These are phyloP conservation scores for Neodontobutis hainanensis DNA, from an alignment of 2,113 vertebrate species.

Conservation along the genomic window DNA sequence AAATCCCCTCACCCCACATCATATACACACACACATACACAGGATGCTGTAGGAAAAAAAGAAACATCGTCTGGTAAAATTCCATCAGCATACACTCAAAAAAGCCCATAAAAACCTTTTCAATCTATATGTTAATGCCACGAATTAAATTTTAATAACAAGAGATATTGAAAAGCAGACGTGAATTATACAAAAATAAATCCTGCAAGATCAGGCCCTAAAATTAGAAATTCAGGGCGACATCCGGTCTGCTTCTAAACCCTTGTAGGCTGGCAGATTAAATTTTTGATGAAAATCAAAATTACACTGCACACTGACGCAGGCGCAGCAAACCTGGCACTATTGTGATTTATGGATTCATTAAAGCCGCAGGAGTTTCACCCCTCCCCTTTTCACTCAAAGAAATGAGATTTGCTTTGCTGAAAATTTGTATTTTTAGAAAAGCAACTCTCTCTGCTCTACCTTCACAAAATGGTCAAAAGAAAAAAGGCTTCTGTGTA, in stretches of 20 bases:
- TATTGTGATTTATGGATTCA: slow-evolving; percentile 96
- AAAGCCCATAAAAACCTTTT: slow-evolving; percentile 90
- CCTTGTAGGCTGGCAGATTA: slow-evolving; percentile 92
- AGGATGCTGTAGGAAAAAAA: slow-evolving; percentile 69
- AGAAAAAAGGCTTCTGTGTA: slow-evolving; percentile 64
- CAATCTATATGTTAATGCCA: slow-evolving; percentile 99
- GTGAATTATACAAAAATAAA: slow-evolving; percentile 99
- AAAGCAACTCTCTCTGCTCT: slow-evolving; percentile 69
- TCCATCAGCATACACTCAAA: slow-evolving; percentile 77
- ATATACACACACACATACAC: slow-evolving; percentile 46
- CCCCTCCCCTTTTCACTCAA: slow-evolving; percentile 81
- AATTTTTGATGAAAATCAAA: slow-evolving; percentile 92
- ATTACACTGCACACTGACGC: slow-evolving; percentile 86
- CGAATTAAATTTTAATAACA: slow-evolving; percentile 99
- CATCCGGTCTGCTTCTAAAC: slow-evolving; percentile 92
- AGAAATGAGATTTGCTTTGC: slow-evolving; percentile 89
- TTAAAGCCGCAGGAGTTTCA: slow-evolving; percentile 86
- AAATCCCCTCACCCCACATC: slow-evolving; percentile 26
- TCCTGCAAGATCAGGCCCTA: slow-evolving; percentile 98
- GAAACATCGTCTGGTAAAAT: slow-evolving; percentile 79
- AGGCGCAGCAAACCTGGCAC: slow-evolving; percentile 89
- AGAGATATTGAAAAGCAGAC: slow-evolving; percentile 99
- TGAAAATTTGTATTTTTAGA: slow-evolving; percentile 77
- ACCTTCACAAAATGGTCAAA: slow-evolving; percentile 71
- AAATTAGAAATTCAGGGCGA: slow-evolving; percentile 99